Evolutionary conservation across 2,113 vertebrate species (phyloP), one percentile per base, ranked within the genome.

Genomic region (Cynoglossus semilaevis): DNA sequence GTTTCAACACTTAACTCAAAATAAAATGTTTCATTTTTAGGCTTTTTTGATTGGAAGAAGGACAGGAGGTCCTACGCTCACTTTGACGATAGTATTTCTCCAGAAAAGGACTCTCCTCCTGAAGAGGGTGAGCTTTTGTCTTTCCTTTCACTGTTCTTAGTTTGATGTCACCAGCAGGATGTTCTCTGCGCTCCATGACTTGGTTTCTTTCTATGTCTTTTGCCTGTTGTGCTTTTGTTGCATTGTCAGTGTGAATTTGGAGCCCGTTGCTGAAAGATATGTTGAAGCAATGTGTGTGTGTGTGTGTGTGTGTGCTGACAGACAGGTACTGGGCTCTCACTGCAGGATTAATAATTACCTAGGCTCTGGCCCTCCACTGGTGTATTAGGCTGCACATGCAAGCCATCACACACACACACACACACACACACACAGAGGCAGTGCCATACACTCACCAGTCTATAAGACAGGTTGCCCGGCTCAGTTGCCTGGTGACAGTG

Each of bases 271-370:
- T 76, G 67, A 85, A 70, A 72, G 68, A 72, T 56, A 48, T 37
- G 22, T 29, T 29, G 2, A 2, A 29, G 22, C 22, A 4, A 4
- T 64, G 66, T 53, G 52, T 70, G 57, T 60, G 44, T 67, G 59
- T 50, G 52, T 42, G 57, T 54, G 70, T 50, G 65, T 60, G 67
- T 51, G 78, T 72, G 85, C 60, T 89, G 89, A 91, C 80, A 84
- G 88, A 90, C 77, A 81, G 63, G 77, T 80, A 65, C 74, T 83
- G 78, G 81, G 67, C 81, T 69, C 76, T 63, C 69, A 69, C 70
- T 70, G 80, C 72, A 84, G 70, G 81, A 91, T 91, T 91, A 92
- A 90, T 84, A 89, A 91, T 91, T 92, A 85, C 75, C 82, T 57
- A 90, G 85, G 78, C 66, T 80, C 67, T 49, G 53, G 74, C 67